Evolutionary conservation across 2,888 invertebrate genomes (phyloP).

Genomic region (Cheilosia urbana): DNA sequence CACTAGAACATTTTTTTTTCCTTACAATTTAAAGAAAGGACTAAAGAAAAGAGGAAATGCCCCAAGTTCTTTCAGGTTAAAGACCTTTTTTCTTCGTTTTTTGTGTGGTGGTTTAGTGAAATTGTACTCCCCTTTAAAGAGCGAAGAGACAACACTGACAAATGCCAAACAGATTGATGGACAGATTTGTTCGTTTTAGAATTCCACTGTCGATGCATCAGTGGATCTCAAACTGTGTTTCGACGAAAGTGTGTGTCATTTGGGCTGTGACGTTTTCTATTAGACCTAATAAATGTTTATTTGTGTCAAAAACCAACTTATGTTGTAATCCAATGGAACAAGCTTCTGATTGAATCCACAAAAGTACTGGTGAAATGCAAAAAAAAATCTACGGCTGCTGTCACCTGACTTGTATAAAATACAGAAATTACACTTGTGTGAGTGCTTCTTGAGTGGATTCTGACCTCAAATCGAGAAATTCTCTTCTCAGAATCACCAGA

Average conservation of each 20-base stretch:
- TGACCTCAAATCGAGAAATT: too few species aligned
- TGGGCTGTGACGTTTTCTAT: too few species aligned
- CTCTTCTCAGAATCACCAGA: too few species aligned
- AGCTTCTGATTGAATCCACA: too few species aligned
- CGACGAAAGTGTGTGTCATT: not conserved
- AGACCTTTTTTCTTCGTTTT: slow-evolving; percentile 62
- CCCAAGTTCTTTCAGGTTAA: slow-evolving; percentile 65
- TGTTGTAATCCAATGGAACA: too few species aligned
- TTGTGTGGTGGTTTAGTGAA: slow-evolving; percentile 55
- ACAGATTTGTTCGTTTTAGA: slow-evolving; percentile 38
- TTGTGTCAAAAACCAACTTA: too few species aligned
- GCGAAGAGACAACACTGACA: slow-evolving; percentile 51
- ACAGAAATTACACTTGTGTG: too few species aligned
- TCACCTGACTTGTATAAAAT: too few species aligned
- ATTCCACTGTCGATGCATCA: not conserved
- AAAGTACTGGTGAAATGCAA: too few species aligned
- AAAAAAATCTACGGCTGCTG: too few species aligned
- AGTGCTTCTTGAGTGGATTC: too few species aligned
- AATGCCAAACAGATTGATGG: slow-evolving; percentile 50
- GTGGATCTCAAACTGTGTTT: slow-evolving; percentile 5
- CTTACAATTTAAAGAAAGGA: slow-evolving; percentile 13
- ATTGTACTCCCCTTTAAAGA: slow-evolving; percentile 46
- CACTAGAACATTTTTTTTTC: slow-evolving; percentile 9
- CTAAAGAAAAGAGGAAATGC: slow-evolving; percentile 35
- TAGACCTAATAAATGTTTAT: too few species aligned